phyloP scores from a whole-genome alignment of 2,797 vertebrate genomes.

The Macroramphosus scolopax region DNA sequence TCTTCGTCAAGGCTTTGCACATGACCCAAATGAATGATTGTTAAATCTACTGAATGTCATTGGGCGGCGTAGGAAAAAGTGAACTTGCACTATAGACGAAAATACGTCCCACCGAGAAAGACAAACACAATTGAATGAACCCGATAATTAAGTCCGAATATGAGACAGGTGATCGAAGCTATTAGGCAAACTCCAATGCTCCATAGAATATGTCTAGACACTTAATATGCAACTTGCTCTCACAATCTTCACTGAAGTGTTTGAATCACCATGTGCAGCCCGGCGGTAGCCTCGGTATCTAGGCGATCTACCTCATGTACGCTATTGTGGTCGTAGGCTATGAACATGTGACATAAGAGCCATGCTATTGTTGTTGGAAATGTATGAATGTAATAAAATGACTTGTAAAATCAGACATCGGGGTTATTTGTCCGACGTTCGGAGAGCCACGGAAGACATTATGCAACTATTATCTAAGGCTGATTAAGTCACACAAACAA shows the following conservation, averaged over 20 bases:
- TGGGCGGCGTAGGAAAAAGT: conserved; percentile 47
- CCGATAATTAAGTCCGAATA: conserved; percentile 41
- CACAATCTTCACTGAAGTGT: conserved; percentile 83
- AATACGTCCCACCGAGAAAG: conserved; percentile 39
- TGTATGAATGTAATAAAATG: conserved; percentile 85
- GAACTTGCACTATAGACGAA: conserved; percentile 76
- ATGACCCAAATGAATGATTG: conserved; percentile 59
- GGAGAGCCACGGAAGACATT: no score
- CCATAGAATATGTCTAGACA: conserved; percentile 69
- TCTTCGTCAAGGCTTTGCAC: conserved; percentile 71
- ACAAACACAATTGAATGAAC: conserved; percentile 26
- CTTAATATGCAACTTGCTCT: conserved; percentile 90
- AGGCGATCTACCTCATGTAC: conserved; percentile 94
- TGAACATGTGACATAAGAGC: conserved; percentile 83
- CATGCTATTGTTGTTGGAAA: conserved; percentile 84
- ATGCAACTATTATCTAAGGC: no score
- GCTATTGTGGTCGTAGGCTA: conserved; percentile 77
- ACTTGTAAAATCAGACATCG: conserved; percentile 32
- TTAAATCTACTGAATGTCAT: conserved; percentile 63
- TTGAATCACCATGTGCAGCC: conserved; percentile 50
- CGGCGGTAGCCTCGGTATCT: conserved; percentile 74
- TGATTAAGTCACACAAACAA: no score
- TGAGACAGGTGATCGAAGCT: conserved; percentile 43
- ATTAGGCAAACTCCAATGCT: conserved; percentile 39
- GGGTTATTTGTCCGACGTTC: no score